Conservation (phyloP, 2,113 vertebrate species). For the Pipa parva region DNA sequence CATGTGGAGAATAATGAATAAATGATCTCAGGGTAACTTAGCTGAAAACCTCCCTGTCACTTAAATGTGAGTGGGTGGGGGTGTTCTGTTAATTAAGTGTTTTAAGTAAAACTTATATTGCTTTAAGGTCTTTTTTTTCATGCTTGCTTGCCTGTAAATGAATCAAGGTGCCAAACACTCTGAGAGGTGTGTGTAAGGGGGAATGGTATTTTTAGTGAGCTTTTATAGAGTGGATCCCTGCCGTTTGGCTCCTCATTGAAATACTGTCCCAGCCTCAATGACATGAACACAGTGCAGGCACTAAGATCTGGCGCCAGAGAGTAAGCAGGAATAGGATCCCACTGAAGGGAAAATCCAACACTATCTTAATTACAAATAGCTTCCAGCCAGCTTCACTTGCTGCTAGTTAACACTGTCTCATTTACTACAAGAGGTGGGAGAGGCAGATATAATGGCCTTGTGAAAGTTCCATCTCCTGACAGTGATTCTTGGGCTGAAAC, state of each 20-base stretch:
- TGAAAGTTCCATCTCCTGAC: too few species aligned
- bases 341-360: constrained; percentile 55
- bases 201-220: constrained; percentile 77
- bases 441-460: background rate
- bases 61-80: constrained; percentile 30
- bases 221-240: constrained; percentile 83
- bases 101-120: constrained; percentile 45
- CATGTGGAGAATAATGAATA: too few species aligned
- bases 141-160: constrained; percentile 51
- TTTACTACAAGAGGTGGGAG: background rate
- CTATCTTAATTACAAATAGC: constrained; percentile 62
- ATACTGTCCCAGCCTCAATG: constrained; percentile 80
- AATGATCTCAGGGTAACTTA: background rate
- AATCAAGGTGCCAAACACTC: constrained; percentile 46
- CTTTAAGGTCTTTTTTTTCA: constrained; percentile 68
- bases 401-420: background rate
- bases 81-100: constrained; percentile 30
- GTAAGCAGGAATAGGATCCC: constrained; percentile 55
- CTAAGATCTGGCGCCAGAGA: constrained; percentile 74
- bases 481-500: too few species aligned
- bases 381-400: constrained; percentile 45
- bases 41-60: constrained; percentile 27
- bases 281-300: constrained; percentile 76
- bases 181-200: constrained; percentile 38
- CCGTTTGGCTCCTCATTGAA: constrained; percentile 78